phyloP scores from a whole-genome alignment of 2,888 invertebrate genomes.

The Rotaria magnacalcarata region DNA sequence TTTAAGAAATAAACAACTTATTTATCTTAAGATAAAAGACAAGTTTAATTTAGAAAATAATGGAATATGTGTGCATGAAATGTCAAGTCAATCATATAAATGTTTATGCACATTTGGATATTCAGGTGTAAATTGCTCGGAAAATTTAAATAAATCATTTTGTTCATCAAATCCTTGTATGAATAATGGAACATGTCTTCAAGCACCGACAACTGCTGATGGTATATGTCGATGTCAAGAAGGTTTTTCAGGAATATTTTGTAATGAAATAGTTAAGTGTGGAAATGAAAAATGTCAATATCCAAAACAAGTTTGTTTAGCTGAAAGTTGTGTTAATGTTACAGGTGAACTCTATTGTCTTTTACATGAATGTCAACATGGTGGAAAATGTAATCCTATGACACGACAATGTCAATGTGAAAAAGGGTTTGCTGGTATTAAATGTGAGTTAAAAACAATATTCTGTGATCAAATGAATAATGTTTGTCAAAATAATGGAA shows the following conservation, averaged over 20 bases:
- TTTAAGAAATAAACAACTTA: background rate
- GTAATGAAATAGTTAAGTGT: constrained; percentile 27
- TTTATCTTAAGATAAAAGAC: background rate
- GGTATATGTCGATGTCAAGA: constrained; percentile 27
- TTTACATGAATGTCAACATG: constrained; percentile 36
- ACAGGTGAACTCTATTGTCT: constrained; percentile 31
- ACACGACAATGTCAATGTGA: constrained; percentile 5
- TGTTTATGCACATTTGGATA: constrained; percentile 33
- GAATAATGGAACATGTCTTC: constrained; percentile 32
- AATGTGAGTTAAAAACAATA: constrained; percentile 12
- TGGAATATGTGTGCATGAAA: constrained; percentile 29
- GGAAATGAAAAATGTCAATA: constrained; percentile 22
- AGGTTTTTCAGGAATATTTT: constrained; percentile 5
- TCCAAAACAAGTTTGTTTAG: constrained; percentile 30
- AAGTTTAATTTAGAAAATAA: background rate
- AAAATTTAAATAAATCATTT: constrained; percentile 24
- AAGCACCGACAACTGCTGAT: constrained; percentile 10
- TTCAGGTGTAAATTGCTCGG: constrained; percentile 22
- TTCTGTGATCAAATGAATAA: background rate
- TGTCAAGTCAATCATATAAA: background rate
- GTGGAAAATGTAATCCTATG: constrained; percentile 13
- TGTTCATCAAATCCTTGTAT: constrained; percentile 20
- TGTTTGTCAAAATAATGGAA: constrained; percentile 21
- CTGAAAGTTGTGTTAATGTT: constrained; percentile 31
- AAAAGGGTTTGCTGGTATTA: background rate